Percentiles rank a stretch among this genome's conserved stretches.
These are phyloP conservation scores for Drosophila dives DNA, from an alignment of 2,888 invertebrate genomes.

Conservation along the genomic window DNA sequence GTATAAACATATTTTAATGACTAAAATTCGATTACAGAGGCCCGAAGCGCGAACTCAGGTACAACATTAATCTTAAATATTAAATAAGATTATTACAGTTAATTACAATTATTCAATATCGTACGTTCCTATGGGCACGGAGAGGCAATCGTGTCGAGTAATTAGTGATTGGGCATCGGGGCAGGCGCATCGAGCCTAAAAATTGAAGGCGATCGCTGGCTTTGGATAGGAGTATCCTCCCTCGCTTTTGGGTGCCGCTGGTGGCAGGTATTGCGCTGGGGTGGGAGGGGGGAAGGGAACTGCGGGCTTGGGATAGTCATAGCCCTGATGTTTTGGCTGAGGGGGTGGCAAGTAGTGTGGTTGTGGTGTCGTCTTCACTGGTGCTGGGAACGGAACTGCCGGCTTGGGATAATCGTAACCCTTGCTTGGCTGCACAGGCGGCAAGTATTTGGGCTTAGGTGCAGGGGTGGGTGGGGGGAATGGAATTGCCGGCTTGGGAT, in stretches of 20 bases:
- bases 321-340: conserved; percentile 42
- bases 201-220: conserved; percentile 73
- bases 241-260: conserved; percentile 50
- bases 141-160: conserved; percentile 76
- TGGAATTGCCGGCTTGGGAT: conserved; percentile 10
- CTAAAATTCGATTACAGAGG: conserved; percentile 76
- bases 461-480: not conserved
- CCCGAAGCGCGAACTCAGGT: conserved; percentile 53
- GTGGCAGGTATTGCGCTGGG: conserved; percentile 48
- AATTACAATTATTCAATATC: conserved; percentile 79
- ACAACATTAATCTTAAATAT: conserved; percentile 72
- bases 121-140: conserved; percentile 75
- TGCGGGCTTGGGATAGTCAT: conserved; percentile 59
- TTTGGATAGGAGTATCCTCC: conserved; percentile 78
- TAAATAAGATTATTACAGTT: conserved; percentile 78
- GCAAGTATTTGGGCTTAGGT: not conserved
- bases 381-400: conserved; percentile 10
- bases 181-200: conserved; percentile 44
- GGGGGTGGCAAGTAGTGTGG: conserved; percentile 54
- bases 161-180: conserved; percentile 44
- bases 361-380: conserved; percentile 11
- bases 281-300: conserved; percentile 51
- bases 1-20: conserved; percentile 80
- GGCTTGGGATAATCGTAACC: conserved; percentile 20
- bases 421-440: not conserved